Evolutionary conservation across 2,797 vertebrate genomes (phyloP).

Genomic region (Sebastes goodei): DNA sequence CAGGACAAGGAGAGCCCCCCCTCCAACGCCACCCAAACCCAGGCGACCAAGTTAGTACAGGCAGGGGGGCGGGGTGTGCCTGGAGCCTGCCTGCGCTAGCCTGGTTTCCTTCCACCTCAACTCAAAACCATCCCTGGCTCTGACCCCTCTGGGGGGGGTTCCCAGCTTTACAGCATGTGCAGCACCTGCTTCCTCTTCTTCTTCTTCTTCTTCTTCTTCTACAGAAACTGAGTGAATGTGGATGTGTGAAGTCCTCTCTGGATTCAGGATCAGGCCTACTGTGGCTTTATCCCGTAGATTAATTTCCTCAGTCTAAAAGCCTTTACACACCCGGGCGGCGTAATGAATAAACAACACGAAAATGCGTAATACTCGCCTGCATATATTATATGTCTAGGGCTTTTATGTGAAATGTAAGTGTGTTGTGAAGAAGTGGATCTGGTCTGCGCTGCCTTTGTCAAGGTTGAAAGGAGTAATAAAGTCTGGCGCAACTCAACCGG

Average conservation of each 20-base stretch:
- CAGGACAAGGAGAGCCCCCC: conserved; percentile 84
- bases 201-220: conserved; percentile 50
- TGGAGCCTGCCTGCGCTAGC: conserved; percentile 71
- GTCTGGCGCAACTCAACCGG: no score
- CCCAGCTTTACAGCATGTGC: conserved; percentile 80
- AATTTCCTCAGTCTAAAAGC: not conserved
- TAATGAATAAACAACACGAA: no score
- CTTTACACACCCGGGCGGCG: no score
- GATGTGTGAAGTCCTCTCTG: not conserved
- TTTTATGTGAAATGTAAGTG: no score
- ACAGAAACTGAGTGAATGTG: conserved; percentile 40
- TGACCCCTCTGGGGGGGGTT: not conserved
- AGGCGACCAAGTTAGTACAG: conserved; percentile 90
- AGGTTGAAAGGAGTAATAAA: no score
- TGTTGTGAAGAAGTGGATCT: no score
- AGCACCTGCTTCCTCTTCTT: conserved; percentile 57
- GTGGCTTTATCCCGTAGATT: not conserved
- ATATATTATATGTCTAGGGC: no score
- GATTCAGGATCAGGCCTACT: not conserved
- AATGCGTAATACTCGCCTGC: no score
- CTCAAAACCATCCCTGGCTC: conserved; percentile 28
- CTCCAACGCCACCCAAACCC: conserved; percentile 88
- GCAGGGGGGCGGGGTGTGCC: conserved; percentile 38
- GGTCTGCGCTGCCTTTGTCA: no score
- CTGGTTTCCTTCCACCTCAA: conserved; percentile 58